phyloP scores from a whole-genome alignment of 1,140 invertebrate species.

The Branchinecta lindahli region DNA sequence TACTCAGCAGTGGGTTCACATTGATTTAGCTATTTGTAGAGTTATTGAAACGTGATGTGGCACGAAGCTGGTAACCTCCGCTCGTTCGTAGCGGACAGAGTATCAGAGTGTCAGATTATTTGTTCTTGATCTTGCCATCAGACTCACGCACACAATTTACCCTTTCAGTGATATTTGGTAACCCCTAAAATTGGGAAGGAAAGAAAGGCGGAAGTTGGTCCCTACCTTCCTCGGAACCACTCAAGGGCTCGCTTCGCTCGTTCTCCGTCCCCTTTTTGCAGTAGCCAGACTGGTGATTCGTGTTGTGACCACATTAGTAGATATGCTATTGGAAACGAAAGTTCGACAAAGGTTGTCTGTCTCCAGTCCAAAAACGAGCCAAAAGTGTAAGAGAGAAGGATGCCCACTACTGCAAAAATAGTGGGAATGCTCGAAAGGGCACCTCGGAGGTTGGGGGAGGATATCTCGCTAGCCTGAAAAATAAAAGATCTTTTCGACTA shows the following conservation, averaged over 20 bases:
- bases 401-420: constrained; percentile 54
- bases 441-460: constrained; percentile 48
- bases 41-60: too few species aligned
- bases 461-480: constrained; percentile 45
- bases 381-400: constrained; percentile 40
- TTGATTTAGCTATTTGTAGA: too few species aligned
- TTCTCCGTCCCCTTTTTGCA: constrained; percentile 32
- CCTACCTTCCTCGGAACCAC: constrained; percentile 16
- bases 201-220: too few species aligned
- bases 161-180: too few species aligned
- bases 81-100: too few species aligned
- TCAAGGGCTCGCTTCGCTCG: constrained; percentile 31
- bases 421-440: constrained; percentile 64
- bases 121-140: too few species aligned
- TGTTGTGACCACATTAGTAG: constrained; percentile 36
- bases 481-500: too few species aligned
- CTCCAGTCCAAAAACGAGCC: constrained; percentile 42
- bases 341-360: constrained; percentile 44
- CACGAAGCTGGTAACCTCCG: too few species aligned
- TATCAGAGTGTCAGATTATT: too few species aligned
- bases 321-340: constrained; percentile 43
- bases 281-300: constrained; percentile 41
- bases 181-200: too few species aligned
- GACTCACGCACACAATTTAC: too few species aligned
- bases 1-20: too few species aligned